Conservation (phyloP, 2,888 invertebrate species). For the Mythimna pallens region DNA sequence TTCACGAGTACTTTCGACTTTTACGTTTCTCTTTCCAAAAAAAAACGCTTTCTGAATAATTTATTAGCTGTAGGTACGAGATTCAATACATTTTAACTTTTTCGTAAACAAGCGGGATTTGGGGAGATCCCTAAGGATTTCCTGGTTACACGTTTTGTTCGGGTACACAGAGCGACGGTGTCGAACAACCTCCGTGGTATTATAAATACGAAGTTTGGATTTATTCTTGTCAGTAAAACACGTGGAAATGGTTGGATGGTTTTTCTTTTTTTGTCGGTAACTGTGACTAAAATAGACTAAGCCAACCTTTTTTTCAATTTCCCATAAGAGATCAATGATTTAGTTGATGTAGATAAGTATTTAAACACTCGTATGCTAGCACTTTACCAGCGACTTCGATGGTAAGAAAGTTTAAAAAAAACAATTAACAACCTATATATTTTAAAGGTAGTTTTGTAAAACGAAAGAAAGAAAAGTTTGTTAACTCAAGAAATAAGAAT, state of each 20-base stretch:
- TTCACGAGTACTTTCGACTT: conserved; percentile 32
- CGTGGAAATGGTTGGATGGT: too few species aligned
- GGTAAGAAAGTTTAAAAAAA: too few species aligned
- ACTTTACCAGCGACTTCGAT: too few species aligned
- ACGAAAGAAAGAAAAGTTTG: too few species aligned
- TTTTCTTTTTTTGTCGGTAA: neutral
- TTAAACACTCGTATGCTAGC: neutral
- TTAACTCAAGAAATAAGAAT: too few species aligned
- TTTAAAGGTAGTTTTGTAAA: too few species aligned
- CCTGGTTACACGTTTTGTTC: conserved; percentile 16
- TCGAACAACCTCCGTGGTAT: neutral
- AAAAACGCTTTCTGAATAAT: conserved; percentile 53
- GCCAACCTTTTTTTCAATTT: neutral
- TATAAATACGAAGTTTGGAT: conserved; percentile 7
- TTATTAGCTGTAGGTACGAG: conserved; percentile 39
- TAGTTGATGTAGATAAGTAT: neutral
- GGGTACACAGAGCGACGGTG: neutral
- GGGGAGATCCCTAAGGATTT: conserved; percentile 49
- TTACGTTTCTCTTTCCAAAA: conserved; percentile 27
- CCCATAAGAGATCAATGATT: neutral
- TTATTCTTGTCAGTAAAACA: neutral
- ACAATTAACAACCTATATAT: too few species aligned
- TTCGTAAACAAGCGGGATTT: conserved; percentile 55
- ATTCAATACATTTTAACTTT: conserved; percentile 62
- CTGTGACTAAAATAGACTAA: neutral